Base-by-base conservation (phyloP, 2,113 vertebrate species). In the Cottus gobio region DNA sequence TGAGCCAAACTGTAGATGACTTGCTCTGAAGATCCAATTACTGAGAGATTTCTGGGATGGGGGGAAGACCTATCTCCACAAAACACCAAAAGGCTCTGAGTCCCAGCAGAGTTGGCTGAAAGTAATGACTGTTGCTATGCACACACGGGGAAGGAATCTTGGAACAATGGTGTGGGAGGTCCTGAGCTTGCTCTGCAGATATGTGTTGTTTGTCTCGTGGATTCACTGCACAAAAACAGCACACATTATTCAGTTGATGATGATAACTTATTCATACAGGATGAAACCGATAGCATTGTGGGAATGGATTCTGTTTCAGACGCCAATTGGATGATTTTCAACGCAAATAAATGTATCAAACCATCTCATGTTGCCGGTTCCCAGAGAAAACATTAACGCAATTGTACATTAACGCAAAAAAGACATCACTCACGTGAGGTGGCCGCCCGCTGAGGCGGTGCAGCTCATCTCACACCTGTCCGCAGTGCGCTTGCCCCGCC, bases 381-480 rank as follows among this genome's bases (percentile, higher is more conserved):
- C 54, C 13, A 13, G 10, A 58, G 66, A 1, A 39, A 30, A 30
- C 7, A 12, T 54, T 4, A 64, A 56, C 24, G 30, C 60, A 63
- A 7, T 30, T 73, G n/a, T n/a, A 30, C 7, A 12, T 54, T 4
- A 64, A 56, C 24, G 30, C 60, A 63, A 60, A 61, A 31, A 65
- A 64, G 48, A 68, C 52, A 39, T 28, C 69, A 20, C 26, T 65
- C n/a, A n/a, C n/a, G 5, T 57, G 7, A 20, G 68, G 62, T 34
- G 66, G n/a, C 15, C 65, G 15, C 52, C 61, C 36, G n/a, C 48
- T 44, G 67, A 2, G 61, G 15, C 24, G 50, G 4, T 42, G 73
- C 66, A 67, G 74, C 78, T 30, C 42, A n/a, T 74, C 62, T 57
- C 37, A 60, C 81, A 87, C 77, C 80, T 85, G 85, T 72, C 84